These are phyloP conservation scores for Callyntrura sp. DNA, from an alignment of 2,888 invertebrate species.

Conservation along the genomic window DNA sequence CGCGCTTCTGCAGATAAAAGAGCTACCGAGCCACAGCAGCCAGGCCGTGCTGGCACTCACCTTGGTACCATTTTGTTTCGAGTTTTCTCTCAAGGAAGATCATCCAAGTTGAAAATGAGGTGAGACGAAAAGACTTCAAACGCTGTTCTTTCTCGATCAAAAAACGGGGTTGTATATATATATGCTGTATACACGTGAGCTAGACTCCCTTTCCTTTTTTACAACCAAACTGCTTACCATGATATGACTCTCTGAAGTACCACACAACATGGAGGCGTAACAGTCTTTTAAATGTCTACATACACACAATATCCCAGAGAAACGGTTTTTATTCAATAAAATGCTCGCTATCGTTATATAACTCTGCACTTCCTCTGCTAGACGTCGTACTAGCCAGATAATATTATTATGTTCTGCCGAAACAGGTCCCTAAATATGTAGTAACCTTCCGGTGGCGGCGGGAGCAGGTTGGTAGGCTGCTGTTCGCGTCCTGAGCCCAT, in stretches of 20 bases:
- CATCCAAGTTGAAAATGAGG: slow-evolving; percentile 69
- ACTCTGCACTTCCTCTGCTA: not conserved
- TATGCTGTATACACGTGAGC: slow-evolving; percentile 28
- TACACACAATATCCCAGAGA: not conserved
- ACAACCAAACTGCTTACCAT: no score
- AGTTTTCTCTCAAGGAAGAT: slow-evolving; percentile 44
- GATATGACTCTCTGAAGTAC: slow-evolving; percentile 1
- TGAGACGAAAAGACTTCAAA: slow-evolving; percentile 68
- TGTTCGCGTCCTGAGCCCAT: not conserved
- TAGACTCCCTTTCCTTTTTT: slow-evolving; percentile 15
- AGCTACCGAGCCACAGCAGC: not conserved
- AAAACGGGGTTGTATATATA: no score
- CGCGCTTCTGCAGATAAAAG: slow-evolving; percentile 19
- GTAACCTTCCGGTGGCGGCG: slow-evolving; percentile 6
- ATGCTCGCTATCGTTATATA: not conserved
- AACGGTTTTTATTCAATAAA: slow-evolving; percentile 27
- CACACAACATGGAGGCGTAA: not conserved
- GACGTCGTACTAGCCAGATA: no score
- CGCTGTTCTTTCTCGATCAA: slow-evolving; percentile 32
- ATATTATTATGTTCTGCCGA: not conserved
- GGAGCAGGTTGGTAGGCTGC: slow-evolving; percentile 31
- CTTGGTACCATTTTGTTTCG: slow-evolving; percentile 27
- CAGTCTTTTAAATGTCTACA: not conserved
- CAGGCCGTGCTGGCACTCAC: not conserved
- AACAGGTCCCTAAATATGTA: slow-evolving; percentile 37